Conservation (phyloP, 2,113 vertebrate genomes). For the Mobula birostris region DNA sequence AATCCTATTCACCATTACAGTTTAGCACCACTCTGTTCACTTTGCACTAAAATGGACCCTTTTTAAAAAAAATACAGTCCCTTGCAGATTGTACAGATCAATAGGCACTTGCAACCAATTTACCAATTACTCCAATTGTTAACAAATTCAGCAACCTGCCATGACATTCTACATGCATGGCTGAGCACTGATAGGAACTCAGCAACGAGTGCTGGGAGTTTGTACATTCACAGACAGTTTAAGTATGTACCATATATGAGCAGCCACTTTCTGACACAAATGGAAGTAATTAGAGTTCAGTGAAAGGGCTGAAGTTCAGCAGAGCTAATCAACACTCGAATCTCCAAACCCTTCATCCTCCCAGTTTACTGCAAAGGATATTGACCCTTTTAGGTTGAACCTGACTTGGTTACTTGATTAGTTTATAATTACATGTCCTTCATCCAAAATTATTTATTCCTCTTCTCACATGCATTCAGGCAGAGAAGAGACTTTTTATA, state of each 20-base stretch:
- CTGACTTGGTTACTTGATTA: background rate
- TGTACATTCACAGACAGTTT: background rate
- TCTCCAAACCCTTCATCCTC: background rate
- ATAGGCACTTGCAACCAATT: background rate
- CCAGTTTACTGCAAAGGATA: background rate
- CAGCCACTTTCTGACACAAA: background rate
- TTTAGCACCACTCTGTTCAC: too few relatives aligned
- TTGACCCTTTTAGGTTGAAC: background rate
- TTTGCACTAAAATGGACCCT: too few relatives aligned
- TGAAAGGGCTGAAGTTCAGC: background rate
- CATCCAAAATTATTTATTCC: background rate
- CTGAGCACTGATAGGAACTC: background rate
- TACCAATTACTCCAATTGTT: background rate
- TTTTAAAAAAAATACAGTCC: too few relatives aligned
- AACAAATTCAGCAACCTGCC: background rate
- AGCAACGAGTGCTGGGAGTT: background rate
- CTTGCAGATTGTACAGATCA: too few relatives aligned
- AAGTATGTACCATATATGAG: background rate
- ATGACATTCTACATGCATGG: background rate
- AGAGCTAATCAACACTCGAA: background rate
- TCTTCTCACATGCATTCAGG: background rate
- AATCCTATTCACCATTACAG: too few relatives aligned
- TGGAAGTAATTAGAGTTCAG: background rate
- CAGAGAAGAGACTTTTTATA: background rate
- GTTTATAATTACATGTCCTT: background rate